Base-by-base conservation (phyloP, 2,797 vertebrate species). In the Sylvilagus floridanus region DNA sequence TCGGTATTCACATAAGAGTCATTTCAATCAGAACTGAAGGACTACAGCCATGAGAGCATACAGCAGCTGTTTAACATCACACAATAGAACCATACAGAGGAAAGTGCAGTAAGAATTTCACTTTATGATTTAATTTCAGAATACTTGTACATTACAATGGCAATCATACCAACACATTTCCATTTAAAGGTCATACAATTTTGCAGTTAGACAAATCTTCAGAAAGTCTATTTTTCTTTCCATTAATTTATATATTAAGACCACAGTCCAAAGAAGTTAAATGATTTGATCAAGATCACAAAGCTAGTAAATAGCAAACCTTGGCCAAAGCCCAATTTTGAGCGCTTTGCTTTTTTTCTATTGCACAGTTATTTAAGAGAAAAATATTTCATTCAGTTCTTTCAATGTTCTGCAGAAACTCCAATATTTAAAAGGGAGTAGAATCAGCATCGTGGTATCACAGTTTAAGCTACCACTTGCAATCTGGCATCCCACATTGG, bases 101-200 rank as follows among this genome's bases (percentile, higher is more conserved):
- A 94, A 96, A 84, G 35, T 91, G 35, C 54, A 86, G 22, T 79
- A 91, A 88, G 32, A 22, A 92, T 93, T 92, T 95, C 35, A 76
- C 63, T 91, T 93, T 96, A 92, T 96, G 75, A 96, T 96, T 93
- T 96, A 93, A 96, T 93, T 96, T 95, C 60, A 94, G 76, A 88
- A 95, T 69, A 93, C 93, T 94, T 96, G 50, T 57, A 95, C 65
- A 73, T 91, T 93, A 93, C 37, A 88, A 79, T 88, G 88, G 76
- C 76, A 96, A 81, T 91, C 84, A 90, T 88, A 93, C 26, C 7
- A 92, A 86, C 35, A 84, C 73, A 66, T 95, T 97, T 95, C 92
- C 71, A 72, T 93, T 91, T 35, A 91, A 47, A 52, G 28, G 86
- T 91, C 30, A 84, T 89, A 54, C 28, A 90, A 88, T 79, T 96